Conservation (phyloP, 2,797 vertebrate species). For the Acomys russatus region DNA sequence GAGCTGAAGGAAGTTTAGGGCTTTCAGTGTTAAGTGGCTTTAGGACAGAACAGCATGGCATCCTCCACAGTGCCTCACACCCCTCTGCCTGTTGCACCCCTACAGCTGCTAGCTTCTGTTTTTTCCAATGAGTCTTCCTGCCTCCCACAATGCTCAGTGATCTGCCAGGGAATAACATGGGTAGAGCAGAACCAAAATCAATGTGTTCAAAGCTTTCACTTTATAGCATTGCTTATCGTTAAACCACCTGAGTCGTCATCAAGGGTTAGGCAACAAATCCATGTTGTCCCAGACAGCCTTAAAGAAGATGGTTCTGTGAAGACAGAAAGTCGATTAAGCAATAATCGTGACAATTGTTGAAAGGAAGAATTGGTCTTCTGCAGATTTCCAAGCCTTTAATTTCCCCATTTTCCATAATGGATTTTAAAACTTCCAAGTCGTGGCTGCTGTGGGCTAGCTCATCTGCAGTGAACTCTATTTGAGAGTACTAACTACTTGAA, state of each 20-base stretch:
- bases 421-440: conserved; percentile 77
- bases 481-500: conserved; percentile 82
- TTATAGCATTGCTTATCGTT: background rate
- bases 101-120: background rate
- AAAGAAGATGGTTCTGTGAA: conserved; percentile 70
- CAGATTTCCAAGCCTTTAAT: conserved; percentile 85
- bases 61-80: background rate
- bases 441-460: conserved; percentile 79
- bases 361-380: conserved; percentile 79
- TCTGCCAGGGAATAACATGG: background rate
- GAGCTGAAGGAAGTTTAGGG: background rate
- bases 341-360: conserved; percentile 81
- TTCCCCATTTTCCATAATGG: conserved; percentile 83
- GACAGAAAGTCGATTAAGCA: conserved; percentile 85
- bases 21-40: background rate
- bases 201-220: background rate
- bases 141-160: conserved; percentile 24
- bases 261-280: conserved; percentile 40
- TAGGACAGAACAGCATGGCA: background rate
- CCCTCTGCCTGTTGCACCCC: accelerated
- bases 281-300: conserved; percentile 66
- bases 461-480: conserved; percentile 81
- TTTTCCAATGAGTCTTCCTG: background rate
- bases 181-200: conserved; percentile 19
- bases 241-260: conserved; percentile 37